These are phyloP conservation scores for Ammodytes dubius DNA, from an alignment of 2,113 vertebrate species.

Conservation along the genomic window DNA sequence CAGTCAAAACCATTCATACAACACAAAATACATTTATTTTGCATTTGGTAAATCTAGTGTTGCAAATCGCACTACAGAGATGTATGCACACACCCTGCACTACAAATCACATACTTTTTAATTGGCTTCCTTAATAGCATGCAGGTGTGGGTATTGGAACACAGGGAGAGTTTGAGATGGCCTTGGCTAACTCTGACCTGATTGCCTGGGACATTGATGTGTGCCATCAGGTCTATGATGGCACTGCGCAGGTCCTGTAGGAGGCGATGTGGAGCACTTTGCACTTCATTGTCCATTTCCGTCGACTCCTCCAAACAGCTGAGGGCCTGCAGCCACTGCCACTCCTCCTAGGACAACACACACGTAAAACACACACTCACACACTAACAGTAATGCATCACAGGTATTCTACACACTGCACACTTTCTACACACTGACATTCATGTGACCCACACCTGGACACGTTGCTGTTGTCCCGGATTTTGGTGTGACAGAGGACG, in stretches of 20 bases:
- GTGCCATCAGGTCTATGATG: conserved; percentile 88
- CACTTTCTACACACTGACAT: not conserved
- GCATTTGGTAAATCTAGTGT: not conserved
- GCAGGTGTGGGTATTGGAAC: too few species aligned
- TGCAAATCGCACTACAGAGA: not conserved
- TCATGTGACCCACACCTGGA: conserved; percentile 84
- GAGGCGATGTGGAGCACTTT: conserved; percentile 85
- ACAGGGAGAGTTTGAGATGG: not conserved
- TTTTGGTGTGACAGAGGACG: conserved; percentile 91
- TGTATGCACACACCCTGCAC: not conserved
- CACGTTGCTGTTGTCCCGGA: conserved; percentile 91
- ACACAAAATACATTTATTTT: conserved; percentile 6
- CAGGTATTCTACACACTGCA: not conserved
- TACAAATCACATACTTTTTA: too few species aligned
- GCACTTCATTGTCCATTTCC: conserved; percentile 79
- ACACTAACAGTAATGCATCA: not conserved
- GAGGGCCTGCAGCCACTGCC: conserved; percentile 92
- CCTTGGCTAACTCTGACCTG: conserved; percentile 83
- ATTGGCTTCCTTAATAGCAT: too few species aligned
- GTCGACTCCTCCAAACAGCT: conserved; percentile 82
- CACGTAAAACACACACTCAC: not conserved
- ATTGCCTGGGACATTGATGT: conserved; percentile 88
- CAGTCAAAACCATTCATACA: conserved; percentile 27
- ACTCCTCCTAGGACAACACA: conserved; percentile 87
- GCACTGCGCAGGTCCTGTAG: conserved; percentile 88